These are phyloP conservation scores for Sebastes miniatus DNA, from an alignment of 2,797 vertebrate species.

Conservation along the genomic window DNA sequence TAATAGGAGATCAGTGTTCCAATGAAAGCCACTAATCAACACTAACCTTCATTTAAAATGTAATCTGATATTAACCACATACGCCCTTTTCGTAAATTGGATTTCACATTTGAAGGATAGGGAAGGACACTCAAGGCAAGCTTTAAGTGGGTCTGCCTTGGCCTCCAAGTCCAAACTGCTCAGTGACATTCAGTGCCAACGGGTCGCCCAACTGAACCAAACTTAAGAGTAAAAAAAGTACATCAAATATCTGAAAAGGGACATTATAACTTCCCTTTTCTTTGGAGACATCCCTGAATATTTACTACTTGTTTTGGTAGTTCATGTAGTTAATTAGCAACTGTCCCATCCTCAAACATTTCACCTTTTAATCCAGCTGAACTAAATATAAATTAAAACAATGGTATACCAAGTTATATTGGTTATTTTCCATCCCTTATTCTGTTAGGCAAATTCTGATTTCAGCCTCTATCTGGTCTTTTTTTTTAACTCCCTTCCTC, in stretches of 20 bases:
- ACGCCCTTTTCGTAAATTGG: conserved; percentile 67
- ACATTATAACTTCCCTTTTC: not conserved
- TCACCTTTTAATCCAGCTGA: not conserved
- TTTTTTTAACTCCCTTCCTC: not conserved
- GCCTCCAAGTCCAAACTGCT: conserved; percentile 10
- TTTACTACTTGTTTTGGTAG: not conserved
- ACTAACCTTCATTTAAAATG: conserved; percentile 75
- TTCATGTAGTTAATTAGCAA: not conserved
- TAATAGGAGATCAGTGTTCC: conserved; percentile 73
- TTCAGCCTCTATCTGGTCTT: not conserved
- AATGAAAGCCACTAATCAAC: conserved; percentile 75
- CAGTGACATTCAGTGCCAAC: conserved; percentile 11
- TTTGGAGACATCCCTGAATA: not conserved
- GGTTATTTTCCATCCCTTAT: not conserved
- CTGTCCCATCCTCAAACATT: not conserved
- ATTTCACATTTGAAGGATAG: conserved; percentile 72
- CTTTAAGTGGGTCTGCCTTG: conserved; percentile 17
- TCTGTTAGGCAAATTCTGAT: not conserved
- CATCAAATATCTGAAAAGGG: not conserved
- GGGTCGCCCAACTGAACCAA: not conserved
- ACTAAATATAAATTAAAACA: not conserved
- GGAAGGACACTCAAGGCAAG: conserved; percentile 17
- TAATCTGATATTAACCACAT: conserved; percentile 71
- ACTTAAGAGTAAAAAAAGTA: not conserved
- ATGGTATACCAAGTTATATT: not conserved